These are phyloP conservation scores for Whitmania pigra DNA, from an alignment of 1,140 invertebrate genomes.

Conservation along the genomic window DNA sequence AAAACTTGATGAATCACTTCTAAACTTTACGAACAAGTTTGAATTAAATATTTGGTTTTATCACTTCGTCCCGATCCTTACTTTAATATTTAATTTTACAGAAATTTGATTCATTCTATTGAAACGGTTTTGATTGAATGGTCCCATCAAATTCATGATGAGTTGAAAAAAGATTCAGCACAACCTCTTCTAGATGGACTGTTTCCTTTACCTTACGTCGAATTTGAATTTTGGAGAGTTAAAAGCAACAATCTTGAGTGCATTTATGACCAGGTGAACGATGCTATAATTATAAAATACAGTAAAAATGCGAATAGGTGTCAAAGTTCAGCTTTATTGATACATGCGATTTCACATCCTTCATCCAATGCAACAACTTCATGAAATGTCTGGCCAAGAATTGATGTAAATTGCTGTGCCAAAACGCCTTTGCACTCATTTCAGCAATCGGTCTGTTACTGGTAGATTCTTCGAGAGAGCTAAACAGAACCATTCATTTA, in stretches of 20 bases:
- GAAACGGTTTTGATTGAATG: conserved; percentile 92
- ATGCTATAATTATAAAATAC: too few relatives aligned
- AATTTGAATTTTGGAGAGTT: conserved; percentile 66
- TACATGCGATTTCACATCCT: too few relatives aligned
- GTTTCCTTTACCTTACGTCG: conserved; percentile 66
- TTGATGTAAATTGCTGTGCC: too few relatives aligned
- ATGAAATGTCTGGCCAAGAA: too few relatives aligned
- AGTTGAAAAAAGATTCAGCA: conserved; percentile 71
- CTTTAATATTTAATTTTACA: background rate
- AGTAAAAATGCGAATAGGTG: too few relatives aligned
- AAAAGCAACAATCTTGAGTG: conserved; percentile 64
- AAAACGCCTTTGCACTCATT: too few relatives aligned
- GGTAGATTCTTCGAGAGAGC: too few relatives aligned
- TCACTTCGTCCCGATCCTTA: background rate
- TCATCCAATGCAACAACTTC: too few relatives aligned
- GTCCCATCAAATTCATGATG: conserved; percentile 81
- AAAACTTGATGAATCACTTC: conserved; percentile 50
- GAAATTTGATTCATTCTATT: conserved; percentile 69
- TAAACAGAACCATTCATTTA: too few relatives aligned
- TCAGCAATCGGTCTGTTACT: too few relatives aligned
- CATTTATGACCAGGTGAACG: conserved; percentile 77
- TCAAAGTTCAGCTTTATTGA: too few relatives aligned
- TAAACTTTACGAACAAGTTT: background rate
- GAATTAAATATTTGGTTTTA: background rate
- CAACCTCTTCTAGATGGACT: conserved; percentile 63